phyloP scores from a whole-genome alignment of 1,140 invertebrate species.

The Anthonomus grandis region DNA sequence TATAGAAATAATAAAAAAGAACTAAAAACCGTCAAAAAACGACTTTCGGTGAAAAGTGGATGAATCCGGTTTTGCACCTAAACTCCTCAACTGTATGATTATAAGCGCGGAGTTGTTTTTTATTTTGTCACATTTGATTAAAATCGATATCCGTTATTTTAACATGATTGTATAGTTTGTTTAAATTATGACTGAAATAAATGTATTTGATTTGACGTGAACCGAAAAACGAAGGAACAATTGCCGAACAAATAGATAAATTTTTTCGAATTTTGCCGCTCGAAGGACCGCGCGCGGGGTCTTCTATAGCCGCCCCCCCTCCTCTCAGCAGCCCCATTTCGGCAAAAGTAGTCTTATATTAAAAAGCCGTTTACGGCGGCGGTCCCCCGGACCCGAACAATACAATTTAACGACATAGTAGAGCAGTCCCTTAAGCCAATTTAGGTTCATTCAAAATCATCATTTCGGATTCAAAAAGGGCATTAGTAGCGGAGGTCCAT shows the following conservation, averaged over 20 bases:
- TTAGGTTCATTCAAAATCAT: constrained; percentile 36
- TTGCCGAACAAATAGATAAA: neutral
- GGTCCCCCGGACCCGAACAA: constrained; percentile 22
- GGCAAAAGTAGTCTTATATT: constrained; percentile 21
- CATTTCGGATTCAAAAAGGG: constrained; percentile 23
- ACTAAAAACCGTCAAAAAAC: too few relatives aligned
- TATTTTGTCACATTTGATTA: too few relatives aligned
- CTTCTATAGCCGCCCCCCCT: neutral
- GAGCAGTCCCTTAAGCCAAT: constrained; percentile 34
- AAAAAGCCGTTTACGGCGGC: constrained; percentile 23
- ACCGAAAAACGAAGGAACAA: neutral
- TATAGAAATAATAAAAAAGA: too few relatives aligned
- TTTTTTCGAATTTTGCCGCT: constrained; percentile 3
- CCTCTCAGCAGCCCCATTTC: constrained; percentile 13
- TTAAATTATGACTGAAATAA: neutral
- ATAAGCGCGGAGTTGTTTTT: too few relatives aligned
- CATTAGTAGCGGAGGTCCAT: constrained; percentile 33
- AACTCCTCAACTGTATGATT: too few relatives aligned
- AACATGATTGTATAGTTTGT: neutral
- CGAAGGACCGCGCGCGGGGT: neutral
- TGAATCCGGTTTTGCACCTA: too few relatives aligned
- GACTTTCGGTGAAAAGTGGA: too few relatives aligned
- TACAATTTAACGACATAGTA: constrained; percentile 29
- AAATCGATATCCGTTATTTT: too few relatives aligned
- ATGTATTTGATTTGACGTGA: neutral